phyloP scores from a whole-genome alignment of 1,140 invertebrate species.

The Drosophila carrolli region DNA sequence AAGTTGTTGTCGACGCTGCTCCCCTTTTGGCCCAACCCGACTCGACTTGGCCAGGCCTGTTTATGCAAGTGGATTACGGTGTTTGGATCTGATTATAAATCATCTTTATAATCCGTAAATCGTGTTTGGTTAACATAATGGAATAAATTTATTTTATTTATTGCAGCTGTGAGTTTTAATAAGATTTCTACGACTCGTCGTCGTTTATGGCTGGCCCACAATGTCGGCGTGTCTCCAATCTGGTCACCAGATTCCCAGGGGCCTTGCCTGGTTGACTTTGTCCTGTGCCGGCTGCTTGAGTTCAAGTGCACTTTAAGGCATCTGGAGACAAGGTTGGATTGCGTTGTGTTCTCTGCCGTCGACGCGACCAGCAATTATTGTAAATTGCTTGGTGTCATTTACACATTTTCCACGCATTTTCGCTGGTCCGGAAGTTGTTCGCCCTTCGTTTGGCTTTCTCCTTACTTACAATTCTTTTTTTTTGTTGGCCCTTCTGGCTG shows the following conservation, averaged over 20 bases:
- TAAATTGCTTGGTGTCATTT: slow-evolving; percentile 80
- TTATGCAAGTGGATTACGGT: slow-evolving; percentile 83
- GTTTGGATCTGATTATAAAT: slow-evolving; percentile 83
- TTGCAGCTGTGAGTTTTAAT: slow-evolving; percentile 83
- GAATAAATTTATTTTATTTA: slow-evolving; percentile 84
- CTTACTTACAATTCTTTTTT: slow-evolving; percentile 6
- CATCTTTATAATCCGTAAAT: slow-evolving; percentile 83
- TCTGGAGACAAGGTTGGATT: slow-evolving; percentile 34
- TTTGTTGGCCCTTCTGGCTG: slow-evolving; percentile 31
- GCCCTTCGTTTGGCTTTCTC: slow-evolving; percentile 21
- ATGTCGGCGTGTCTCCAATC: slow-evolving; percentile 1
- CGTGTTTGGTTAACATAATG: slow-evolving; percentile 83
- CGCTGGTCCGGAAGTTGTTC: slow-evolving; percentile 55
- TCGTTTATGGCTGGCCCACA: slow-evolving; percentile 30
- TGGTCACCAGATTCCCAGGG: slow-evolving; percentile 19
- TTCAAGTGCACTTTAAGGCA: slow-evolving; percentile 73
- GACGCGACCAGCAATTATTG: slow-evolving; percentile 69
- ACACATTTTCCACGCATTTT: slow-evolving; percentile 79
- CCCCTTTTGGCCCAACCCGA: slow-evolving; percentile 1
- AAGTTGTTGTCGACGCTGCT: slow-evolving; percentile 50
- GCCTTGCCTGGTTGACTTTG: slow-evolving; percentile 20
- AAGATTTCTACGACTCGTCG: slow-evolving; percentile 73
- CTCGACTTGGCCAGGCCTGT: slow-evolving; percentile 51
- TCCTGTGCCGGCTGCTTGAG: slow-evolving; percentile 46
- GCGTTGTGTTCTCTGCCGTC: slow-evolving; percentile 26